A percentile compares a stretch with the other conserved stretches of the same genome.
Evolutionary conservation across 1,140 invertebrate species (phyloP).

Genomic region (Drosophila arawakana): DNA sequence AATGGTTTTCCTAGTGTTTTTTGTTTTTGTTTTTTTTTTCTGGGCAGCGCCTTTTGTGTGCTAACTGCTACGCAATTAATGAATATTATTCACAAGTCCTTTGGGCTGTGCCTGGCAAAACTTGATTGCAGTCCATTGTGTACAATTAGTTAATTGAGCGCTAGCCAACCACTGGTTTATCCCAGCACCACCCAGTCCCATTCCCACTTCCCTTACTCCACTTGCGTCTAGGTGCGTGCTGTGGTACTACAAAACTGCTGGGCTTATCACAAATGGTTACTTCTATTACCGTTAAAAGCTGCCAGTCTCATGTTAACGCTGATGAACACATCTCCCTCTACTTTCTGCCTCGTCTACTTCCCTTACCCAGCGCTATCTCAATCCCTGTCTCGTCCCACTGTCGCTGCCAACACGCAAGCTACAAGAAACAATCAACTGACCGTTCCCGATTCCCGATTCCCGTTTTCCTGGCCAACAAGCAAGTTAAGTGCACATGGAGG

Average conservation of each 20-base stretch:
- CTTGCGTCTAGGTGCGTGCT: conserved; percentile 26
- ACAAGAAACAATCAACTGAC: conserved; percentile 54
- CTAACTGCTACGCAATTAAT: conserved; percentile 66
- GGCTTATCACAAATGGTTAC: conserved; percentile 53
- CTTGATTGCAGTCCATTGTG: conserved; percentile 57
- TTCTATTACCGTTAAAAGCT: conserved; percentile 50
- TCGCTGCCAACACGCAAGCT: conserved; percentile 38
- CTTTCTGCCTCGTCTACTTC: neutral
- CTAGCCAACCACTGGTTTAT: conserved; percentile 37
- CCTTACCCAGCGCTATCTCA: neutral
- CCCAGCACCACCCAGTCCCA: conserved; percentile 1
- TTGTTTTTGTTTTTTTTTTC: conserved; percentile 1
- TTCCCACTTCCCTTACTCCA: neutral
- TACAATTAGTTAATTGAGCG: conserved; percentile 84
- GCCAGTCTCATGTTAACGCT: conserved; percentile 46
- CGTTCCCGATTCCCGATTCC: conserved; percentile 15
- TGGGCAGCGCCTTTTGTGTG: conserved; percentile 31
- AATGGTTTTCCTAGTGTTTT: no score
- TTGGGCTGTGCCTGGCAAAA: conserved; percentile 12
- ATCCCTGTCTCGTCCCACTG: conserved; percentile 4
- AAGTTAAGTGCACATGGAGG: conserved; percentile 28
- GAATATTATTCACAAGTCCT: conserved; percentile 62
- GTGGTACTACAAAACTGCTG: conserved; percentile 13
- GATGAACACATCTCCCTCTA: conserved; percentile 49
- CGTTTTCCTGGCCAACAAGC: conserved; percentile 1